Evolutionary conservation across 1,140 invertebrate species (phyloP).

Genomic region (Hypsibius dujardini): DNA sequence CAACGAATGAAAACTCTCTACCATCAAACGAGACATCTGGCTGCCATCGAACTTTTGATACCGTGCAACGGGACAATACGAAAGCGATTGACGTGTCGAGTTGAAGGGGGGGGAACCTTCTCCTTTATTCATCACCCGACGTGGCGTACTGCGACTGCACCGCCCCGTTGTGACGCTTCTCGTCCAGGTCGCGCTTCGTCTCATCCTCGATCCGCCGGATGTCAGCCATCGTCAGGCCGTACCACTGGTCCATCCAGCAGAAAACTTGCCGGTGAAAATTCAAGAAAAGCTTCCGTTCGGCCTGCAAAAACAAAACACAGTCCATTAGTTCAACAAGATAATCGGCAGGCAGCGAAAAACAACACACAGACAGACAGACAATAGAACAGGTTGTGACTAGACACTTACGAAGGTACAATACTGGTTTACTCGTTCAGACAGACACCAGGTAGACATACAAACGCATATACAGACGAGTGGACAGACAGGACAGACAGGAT

Average conservation of each 20-base stretch:
- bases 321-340: background rate
- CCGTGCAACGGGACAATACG: no score
- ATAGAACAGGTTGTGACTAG: background rate
- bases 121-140: background rate
- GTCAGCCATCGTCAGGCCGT: slow-evolving; percentile 82
- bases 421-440: slow-evolving; percentile 13
- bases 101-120: no score
- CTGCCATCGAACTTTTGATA: no score
- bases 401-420: slow-evolving; percentile 11
- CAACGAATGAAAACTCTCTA: no score
- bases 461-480: no score
- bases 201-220: slow-evolving; percentile 77
- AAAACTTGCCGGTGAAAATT: slow-evolving; percentile 97
- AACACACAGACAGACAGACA: slow-evolving; percentile 19
- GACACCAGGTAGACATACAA: background rate
- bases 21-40: no score
- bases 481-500: no score
- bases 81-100: no score
- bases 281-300: slow-evolving; percentile 82
- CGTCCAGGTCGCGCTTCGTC: slow-evolving; percentile 71
- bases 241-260: slow-evolving; percentile 87
- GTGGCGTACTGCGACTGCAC: slow-evolving; percentile 38
- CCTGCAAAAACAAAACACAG: slow-evolving; percentile 32
- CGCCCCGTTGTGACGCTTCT: slow-evolving; percentile 56
- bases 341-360: background rate